Evolutionary conservation across 2,888 invertebrate genomes (phyloP).

Genomic region (Lymantria monacha): DNA sequence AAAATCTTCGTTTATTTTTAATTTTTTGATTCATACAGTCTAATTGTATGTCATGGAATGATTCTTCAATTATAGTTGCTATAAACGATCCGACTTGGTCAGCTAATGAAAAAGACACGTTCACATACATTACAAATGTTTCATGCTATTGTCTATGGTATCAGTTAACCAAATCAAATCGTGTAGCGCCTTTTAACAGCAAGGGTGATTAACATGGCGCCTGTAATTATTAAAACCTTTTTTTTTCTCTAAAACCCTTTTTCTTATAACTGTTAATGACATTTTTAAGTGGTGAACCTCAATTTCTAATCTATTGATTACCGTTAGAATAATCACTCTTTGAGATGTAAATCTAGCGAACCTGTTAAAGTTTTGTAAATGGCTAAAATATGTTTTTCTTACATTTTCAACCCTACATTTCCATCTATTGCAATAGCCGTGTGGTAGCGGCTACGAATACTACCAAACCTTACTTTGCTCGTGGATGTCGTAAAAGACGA

Average conservation of each 20-base stretch:
- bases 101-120: constrained; percentile 1
- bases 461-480: no score
- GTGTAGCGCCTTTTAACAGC: background rate
- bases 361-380: no score
- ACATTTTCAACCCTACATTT: no score
- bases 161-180: background rate
- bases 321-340: no score
- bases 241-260: background rate
- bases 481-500: no score
- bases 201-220: background rate
- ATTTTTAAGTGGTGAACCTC: no score
- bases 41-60: background rate
- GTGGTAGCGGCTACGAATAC: no score
- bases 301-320: no score
- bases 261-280: no score
- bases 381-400: no score
- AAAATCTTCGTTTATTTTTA: background rate
- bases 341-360: no score
- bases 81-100: background rate
- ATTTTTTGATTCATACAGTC: background rate
- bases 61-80: background rate
- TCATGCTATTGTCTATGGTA: background rate
- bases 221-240: background rate
- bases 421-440: no score
- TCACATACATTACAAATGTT: constrained; percentile 1